Evolutionary conservation across 2,888 invertebrate genomes (phyloP).

Genomic region (Atethmia centrago): DNA sequence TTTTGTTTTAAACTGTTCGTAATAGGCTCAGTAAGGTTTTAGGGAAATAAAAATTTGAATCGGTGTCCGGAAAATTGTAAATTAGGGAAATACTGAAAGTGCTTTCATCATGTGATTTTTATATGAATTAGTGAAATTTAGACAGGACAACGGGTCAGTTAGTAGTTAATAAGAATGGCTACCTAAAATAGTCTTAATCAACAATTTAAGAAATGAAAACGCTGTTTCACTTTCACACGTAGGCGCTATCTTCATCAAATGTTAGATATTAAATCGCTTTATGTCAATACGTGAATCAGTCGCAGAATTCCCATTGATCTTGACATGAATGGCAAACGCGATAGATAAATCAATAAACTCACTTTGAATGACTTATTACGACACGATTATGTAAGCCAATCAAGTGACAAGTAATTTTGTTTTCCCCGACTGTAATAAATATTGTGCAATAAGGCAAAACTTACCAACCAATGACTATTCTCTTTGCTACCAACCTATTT

Average conservation of each 20-base stretch:
- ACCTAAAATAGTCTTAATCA: too few relatives aligned
- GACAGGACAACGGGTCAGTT: too few relatives aligned
- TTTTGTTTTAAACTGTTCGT: too few relatives aligned
- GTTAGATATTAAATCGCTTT: conserved; percentile 7
- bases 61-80: too few relatives aligned
- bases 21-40: too few relatives aligned
- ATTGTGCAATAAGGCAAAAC: conserved; percentile 27
- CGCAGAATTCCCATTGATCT: conserved; percentile 17
- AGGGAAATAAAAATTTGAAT: too few relatives aligned
- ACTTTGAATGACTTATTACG: conserved; percentile 40
- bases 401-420: conserved; percentile 10
- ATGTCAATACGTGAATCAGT: conserved; percentile 17
- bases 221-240: not conserved
- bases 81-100: too few relatives aligned
- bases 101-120: too few relatives aligned
- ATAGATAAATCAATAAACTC: conserved; percentile 35
- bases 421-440: conserved; percentile 25
- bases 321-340: conserved; percentile 21
- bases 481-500: too few relatives aligned
- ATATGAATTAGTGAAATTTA: too few relatives aligned
- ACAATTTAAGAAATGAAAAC: not conserved
- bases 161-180: not conserved
- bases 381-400: not conserved
- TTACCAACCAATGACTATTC: too few relatives aligned
- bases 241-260: conserved; percentile 2